Percentiles rank a stretch among this genome's conserved stretches.
Conservation (phyloP, 2,797 vertebrate species). For the Aeoliscus strigatus region DNA sequence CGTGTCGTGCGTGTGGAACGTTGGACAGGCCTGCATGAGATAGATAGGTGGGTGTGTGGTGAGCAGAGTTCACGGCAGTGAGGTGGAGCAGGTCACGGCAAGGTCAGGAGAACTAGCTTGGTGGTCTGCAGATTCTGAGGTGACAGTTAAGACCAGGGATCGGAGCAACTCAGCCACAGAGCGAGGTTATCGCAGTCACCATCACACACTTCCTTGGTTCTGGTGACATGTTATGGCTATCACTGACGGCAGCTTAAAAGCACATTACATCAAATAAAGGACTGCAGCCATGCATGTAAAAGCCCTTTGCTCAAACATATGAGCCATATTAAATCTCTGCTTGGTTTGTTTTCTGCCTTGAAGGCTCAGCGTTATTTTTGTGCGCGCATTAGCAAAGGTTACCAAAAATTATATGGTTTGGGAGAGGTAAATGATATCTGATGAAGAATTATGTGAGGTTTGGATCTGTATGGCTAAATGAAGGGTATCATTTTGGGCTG, state of each 20-base stretch:
- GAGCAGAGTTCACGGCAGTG: conserved; percentile 49
- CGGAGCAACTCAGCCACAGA: conserved; percentile 12
- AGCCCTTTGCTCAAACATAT: conserved; percentile 45
- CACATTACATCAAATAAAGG: conserved; percentile 58
- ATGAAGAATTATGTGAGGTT: conserved; percentile 23
- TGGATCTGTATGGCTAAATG: conserved; percentile 21
- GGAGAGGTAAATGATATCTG: conserved; percentile 36
- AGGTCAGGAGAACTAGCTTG: conserved; percentile 56
- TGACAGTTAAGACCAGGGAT: conserved; percentile 42
- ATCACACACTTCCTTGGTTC: conserved; percentile 48
- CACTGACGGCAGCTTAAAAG: conserved; percentile 53
- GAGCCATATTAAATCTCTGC: conserved; percentile 59
- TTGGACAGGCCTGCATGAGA: background rate
- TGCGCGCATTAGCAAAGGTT: conserved; percentile 39
- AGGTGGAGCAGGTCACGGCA: conserved; percentile 58
- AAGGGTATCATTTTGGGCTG: conserved; percentile 2
- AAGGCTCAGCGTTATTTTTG: conserved; percentile 23
- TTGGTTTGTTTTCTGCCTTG: conserved; percentile 46
- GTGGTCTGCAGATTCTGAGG: conserved; percentile 60
- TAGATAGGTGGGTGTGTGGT: conserved; percentile 31
- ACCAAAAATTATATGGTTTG: conserved; percentile 42
- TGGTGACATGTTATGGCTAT: conserved; percentile 72
- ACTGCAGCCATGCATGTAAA: conserved; percentile 53
- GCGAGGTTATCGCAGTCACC: conserved; percentile 53
- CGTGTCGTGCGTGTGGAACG: background rate